phyloP scores from a whole-genome alignment of 2,797 vertebrate genomes.

The Sebastes minor region DNA sequence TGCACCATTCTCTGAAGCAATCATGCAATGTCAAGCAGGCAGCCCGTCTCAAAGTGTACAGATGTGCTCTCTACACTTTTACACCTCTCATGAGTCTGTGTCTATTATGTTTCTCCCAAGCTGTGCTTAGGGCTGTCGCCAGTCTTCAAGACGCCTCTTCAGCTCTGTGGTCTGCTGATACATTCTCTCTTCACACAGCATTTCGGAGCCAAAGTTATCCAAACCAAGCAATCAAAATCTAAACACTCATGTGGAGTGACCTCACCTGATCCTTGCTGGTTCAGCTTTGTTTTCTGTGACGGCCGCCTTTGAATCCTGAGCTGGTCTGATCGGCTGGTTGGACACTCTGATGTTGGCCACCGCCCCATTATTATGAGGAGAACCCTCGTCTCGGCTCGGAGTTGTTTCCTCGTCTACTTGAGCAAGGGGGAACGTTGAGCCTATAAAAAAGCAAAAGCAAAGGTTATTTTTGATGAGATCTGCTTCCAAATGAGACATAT shows the following conservation, averaged over 20 bases:
- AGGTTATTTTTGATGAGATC: background rate
- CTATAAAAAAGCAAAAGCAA: constrained; percentile 25
- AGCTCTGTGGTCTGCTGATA: background rate
- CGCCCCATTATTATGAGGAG: constrained; percentile 15
- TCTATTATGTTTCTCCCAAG: background rate
- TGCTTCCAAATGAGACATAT: background rate
- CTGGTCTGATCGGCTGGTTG: constrained; percentile 19
- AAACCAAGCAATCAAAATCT: constrained; percentile 25
- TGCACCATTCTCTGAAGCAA: background rate
- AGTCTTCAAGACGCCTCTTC: background rate
- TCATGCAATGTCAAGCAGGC: background rate
- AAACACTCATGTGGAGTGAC: constrained; percentile 4
- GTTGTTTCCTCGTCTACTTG: constrained; percentile 33
- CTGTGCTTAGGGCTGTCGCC: background rate
- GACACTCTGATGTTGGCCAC: constrained; percentile 48
- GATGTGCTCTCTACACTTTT: background rate
- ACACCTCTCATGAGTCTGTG: background rate
- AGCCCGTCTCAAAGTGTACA: background rate
- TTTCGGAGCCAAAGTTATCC: background rate
- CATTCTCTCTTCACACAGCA: background rate
- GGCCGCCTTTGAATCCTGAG: constrained; percentile 23
- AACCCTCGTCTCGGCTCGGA: constrained; percentile 5
- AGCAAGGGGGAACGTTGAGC: constrained; percentile 1
- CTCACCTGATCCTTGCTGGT: constrained; percentile 65
- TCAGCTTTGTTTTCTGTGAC: constrained; percentile 42